These are phyloP conservation scores for Silurus asotus DNA, from an alignment of 2,113 vertebrate genomes.

Conservation along the genomic window DNA sequence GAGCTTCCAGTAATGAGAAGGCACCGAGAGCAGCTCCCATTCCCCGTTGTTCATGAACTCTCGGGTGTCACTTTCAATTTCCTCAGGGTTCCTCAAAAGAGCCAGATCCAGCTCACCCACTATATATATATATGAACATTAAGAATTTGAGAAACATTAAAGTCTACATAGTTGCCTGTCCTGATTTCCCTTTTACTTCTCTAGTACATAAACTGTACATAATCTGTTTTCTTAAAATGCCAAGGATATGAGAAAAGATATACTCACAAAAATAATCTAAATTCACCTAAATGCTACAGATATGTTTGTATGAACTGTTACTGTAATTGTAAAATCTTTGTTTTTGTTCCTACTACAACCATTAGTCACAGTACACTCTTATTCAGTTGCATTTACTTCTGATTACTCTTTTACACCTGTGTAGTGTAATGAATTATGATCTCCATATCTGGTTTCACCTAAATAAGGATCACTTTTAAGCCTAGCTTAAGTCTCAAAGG, in stretches of 20 bases:
- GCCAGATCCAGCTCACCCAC: constrained; percentile 82
- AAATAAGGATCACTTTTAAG: background rate
- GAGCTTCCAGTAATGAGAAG: constrained; percentile 70
- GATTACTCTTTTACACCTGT: background rate
- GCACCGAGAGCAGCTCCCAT: constrained; percentile 84
- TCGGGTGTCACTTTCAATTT: constrained; percentile 72
- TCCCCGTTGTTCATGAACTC: constrained; percentile 80
- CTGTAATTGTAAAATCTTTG: background rate
- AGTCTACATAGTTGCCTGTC: background rate
- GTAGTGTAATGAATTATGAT: background rate
- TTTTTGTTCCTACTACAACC: background rate
- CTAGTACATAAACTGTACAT: background rate
- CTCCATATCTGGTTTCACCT: background rate
- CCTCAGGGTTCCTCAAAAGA: constrained; percentile 76
- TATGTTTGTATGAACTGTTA: background rate
- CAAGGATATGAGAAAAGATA: background rate
- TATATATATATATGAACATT: constrained; percentile 46
- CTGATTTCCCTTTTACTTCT: background rate
- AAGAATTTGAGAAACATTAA: background rate
- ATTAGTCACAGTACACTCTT: background rate
- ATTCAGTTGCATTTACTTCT: background rate
- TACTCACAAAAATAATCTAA: background rate
- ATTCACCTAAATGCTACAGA: background rate
- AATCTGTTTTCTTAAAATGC: background rate
- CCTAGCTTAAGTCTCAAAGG: background rate